Percentiles rank a stretch among this genome's conserved stretches.
phyloP scores from a whole-genome alignment of 2,888 invertebrate species.

The Macaria notata region DNA sequence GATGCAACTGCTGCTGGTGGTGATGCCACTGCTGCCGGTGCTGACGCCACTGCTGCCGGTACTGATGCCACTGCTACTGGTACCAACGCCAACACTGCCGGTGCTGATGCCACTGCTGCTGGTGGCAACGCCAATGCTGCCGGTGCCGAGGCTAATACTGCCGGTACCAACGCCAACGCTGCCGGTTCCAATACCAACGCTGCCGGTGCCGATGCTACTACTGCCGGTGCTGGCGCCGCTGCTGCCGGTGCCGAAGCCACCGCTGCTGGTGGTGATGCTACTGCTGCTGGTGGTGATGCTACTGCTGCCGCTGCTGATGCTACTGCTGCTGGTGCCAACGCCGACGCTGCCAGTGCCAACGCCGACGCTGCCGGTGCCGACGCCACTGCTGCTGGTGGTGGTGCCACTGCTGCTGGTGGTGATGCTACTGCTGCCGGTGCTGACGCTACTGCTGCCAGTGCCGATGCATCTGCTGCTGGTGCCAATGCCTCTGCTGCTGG shows the following conservation, averaged over 20 bases:
- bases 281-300: neutral
- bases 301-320: conserved; percentile 3
- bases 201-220: conserved; percentile 4
- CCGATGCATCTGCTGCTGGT: neutral
- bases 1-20: conserved; percentile 1
- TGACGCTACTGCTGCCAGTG: conserved; percentile 2
- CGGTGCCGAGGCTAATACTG: neutral
- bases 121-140: conserved; percentile 1
- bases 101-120: neutral
- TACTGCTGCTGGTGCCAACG: conserved; percentile 3
- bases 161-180: neutral
- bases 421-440: conserved; percentile 7
- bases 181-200: conserved; percentile 1
- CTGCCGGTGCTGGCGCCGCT: conserved; percentile 3
- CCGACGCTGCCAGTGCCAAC: neutral
- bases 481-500: conserved; percentile 1
- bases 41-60: conserved; percentile 2
- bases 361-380: conserved; percentile 1
- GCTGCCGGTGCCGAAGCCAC: neutral
- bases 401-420: neutral
- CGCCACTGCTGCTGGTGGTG: neutral
- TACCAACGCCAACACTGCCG: conserved; percentile 1
- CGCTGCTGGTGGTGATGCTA: neutral
- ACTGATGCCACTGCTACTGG: neutral
- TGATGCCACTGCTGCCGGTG: conserved; percentile 3